These are phyloP conservation scores for Poeciliopsis prolifica DNA, from an alignment of 2,113 vertebrate genomes.

Conservation along the genomic window DNA sequence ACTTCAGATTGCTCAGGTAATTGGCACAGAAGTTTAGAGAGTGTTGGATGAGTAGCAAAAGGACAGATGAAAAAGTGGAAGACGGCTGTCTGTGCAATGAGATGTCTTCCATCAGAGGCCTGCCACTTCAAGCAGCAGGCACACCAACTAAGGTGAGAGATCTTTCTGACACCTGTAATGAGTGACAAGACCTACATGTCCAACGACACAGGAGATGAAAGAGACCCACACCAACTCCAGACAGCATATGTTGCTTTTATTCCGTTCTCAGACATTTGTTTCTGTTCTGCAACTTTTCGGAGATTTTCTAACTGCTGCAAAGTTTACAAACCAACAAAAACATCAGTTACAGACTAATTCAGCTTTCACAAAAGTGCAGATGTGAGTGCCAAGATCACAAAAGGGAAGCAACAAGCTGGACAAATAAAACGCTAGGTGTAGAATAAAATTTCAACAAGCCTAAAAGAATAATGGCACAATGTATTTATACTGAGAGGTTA, in stretches of 20 bases:
- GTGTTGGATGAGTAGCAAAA: not conserved
- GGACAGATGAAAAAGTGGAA: constrained; percentile 18
- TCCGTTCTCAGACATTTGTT: not conserved
- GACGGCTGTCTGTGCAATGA: constrained; percentile 10
- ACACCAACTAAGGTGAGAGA: constrained; percentile 48
- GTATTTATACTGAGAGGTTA: too few relatives aligned
- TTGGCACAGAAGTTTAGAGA: not conserved
- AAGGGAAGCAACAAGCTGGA: too few relatives aligned
- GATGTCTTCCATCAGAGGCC: constrained; percentile 26
- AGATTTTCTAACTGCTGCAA: not conserved
- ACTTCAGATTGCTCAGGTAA: constrained; percentile 16
- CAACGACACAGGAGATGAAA: constrained; percentile 10
- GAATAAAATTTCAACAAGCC: too few relatives aligned
- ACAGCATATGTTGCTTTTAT: not conserved
- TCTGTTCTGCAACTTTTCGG: constrained; percentile 4
- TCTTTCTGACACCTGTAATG: constrained; percentile 55
- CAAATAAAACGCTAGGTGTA: too few relatives aligned
- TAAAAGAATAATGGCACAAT: too few relatives aligned
- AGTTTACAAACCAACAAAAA: not conserved
- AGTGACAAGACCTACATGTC: constrained; percentile 45
- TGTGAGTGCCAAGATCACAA: too few relatives aligned
- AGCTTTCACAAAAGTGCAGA: too few relatives aligned
- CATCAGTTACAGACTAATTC: not conserved
- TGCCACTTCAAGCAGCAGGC: constrained; percentile 43
- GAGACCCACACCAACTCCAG: not conserved